phyloP scores from a whole-genome alignment of 23 tunicate genomes.

The Halocynthia aurantium region DNA sequence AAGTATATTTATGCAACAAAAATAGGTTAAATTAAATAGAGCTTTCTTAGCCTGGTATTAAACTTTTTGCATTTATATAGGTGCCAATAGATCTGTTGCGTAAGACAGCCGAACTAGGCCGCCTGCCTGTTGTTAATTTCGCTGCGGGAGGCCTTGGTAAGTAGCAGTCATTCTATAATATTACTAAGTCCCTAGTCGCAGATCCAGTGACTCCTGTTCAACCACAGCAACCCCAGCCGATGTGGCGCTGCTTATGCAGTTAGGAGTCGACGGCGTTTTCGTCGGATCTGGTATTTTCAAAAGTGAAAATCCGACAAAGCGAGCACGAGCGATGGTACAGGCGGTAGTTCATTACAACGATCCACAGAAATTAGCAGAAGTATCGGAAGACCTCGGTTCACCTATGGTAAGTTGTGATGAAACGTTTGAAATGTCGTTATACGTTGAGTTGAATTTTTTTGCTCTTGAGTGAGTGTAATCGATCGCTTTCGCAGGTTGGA shows the following conservation, averaged over 20 bases:
- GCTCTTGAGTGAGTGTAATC: too few relatives aligned
- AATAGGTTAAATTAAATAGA: not conserved
- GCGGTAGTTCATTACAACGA: conserved; percentile 73
- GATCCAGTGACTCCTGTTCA: not conserved
- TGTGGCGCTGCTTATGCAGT: conserved; percentile 75
- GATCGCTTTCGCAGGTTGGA: conserved; percentile 58
- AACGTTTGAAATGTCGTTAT: too few relatives aligned
- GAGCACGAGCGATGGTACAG: conserved; percentile 74
- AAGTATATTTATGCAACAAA: conserved; percentile 11
- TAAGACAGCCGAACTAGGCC: conserved; percentile 63
- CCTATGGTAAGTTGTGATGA: conserved; percentile 45
- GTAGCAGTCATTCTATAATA: not conserved
- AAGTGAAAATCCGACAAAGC: conserved; percentile 47
- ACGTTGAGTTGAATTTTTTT: too few relatives aligned
- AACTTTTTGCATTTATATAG: conserved; percentile 1
- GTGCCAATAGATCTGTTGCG: conserved; percentile 60
- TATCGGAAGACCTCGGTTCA: conserved; percentile 76
- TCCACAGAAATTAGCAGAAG: conserved; percentile 46
- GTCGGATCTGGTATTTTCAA: conserved; percentile 90
- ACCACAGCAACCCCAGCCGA: conserved; percentile 76
- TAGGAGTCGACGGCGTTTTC: conserved; percentile 85
- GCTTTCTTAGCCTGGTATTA: not conserved
- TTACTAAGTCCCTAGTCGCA: not conserved
- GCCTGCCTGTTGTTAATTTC: conserved; percentile 77
- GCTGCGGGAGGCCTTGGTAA: conserved; percentile 86